Base-by-base conservation (phyloP, 2,888 invertebrate species). In the Heliconius ethilla region DNA sequence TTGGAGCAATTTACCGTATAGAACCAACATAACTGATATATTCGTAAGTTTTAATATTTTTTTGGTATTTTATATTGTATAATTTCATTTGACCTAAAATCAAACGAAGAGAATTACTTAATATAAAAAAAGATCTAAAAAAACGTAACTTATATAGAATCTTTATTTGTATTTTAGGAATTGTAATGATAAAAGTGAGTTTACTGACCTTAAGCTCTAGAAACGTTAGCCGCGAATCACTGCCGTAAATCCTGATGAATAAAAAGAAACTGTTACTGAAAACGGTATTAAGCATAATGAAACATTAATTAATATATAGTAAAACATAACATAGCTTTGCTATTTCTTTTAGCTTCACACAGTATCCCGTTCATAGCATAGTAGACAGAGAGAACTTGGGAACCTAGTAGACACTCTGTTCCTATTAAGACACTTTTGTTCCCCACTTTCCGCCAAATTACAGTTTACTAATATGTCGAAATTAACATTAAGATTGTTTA, bases 191-290 rank as follows among this genome's bases (percentile, higher is more conserved):
- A 86, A 88, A 83, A 85, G 87, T 88, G 82, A 84, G 92, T 90
- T 93, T 86, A 94, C 93, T 94, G 89, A 94, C 94, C 94, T 93
- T 87, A 85, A 85, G 86, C 85, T 89, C 87, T 86, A 86, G 88
- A 87, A 90, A 87, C 87, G 88, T 90, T 89, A 88, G 89, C 86
- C 85, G 88, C 87, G 85, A 85, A 85, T 87, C 87, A 87, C 89
- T 87, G 88, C 89, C 86, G 86, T 85, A 86, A 86, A 87, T 89
- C 89, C 93, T 94, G 92, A 83, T 76, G 85, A 90, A 86, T 88
- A 91, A n/a, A 51, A 92, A 87, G 87, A 88, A 88, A 87, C 33
- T 67, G 70, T 79, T 79, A 79, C 74, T 76, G 70, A 51, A 51
- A 55, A 76, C 40, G 18, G 72, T 78, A 70, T 67, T n/a, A n/a